These are phyloP conservation scores for Pholis gunnellus DNA, from an alignment of 2,113 vertebrate genomes.

Conservation along the genomic window DNA sequence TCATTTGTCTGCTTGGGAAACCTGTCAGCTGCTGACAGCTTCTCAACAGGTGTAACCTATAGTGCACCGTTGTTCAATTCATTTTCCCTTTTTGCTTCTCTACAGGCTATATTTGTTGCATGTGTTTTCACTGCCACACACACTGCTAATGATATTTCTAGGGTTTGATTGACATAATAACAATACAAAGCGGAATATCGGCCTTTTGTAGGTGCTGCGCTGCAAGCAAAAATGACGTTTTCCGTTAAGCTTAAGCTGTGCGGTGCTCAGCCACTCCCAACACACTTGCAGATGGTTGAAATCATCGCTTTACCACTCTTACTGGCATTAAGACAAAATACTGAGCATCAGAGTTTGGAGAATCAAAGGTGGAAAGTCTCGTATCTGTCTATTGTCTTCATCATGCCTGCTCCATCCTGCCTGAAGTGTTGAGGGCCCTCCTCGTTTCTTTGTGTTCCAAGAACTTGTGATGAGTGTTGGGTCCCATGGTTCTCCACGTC, in stretches of 20 bases:
- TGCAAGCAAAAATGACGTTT: not conserved
- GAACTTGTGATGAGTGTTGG: not conserved
- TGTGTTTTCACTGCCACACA: not conserved
- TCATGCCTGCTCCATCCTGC: not conserved
- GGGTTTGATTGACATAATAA: slow-evolving; percentile 22
- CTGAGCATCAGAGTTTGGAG: not conserved
- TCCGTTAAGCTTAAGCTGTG: not conserved
- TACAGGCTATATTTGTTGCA: slow-evolving; percentile 10
- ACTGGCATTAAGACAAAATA: not conserved
- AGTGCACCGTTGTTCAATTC: not conserved
- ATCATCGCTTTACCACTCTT: not conserved
- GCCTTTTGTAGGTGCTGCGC: not conserved
- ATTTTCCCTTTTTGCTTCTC: not conserved
- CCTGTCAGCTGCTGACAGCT: slow-evolving; percentile 16
- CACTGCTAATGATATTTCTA: slow-evolving; percentile 9
- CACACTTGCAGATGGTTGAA: not conserved
- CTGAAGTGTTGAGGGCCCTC: not conserved
- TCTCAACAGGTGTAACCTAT: slow-evolving; percentile 22
- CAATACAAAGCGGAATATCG: slow-evolving; percentile 2
- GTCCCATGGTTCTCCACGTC: slow-evolving; percentile 29
- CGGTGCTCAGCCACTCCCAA: not conserved
- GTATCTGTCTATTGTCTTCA: slow-evolving; percentile 3
- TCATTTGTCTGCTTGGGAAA: slow-evolving; percentile 16
- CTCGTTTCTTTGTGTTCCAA: slow-evolving; percentile 13
- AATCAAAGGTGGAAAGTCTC: slow-evolving; percentile 11